Evolutionary conservation across 2,888 invertebrate genomes (phyloP), one percentile per base, ranked within the genome.

Genomic region (Cosmia pyralina): DNA sequence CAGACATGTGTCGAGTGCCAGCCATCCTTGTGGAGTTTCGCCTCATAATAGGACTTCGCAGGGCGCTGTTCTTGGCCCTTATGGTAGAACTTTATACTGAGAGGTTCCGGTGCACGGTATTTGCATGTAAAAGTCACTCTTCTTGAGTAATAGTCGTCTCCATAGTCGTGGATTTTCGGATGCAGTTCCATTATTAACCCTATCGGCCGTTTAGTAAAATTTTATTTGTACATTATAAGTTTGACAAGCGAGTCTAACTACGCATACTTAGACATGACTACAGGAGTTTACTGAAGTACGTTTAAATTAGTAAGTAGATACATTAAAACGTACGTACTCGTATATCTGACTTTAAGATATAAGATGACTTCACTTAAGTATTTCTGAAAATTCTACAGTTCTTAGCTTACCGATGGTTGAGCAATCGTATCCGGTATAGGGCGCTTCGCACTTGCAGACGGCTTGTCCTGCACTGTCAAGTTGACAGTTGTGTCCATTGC

Each of bases 401-500:
- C 0, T 34, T 38, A 22, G n/a, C 79, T 86, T 83, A 95, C 95
- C 95, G 13, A 92, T 86, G 5, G 90, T 90, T 3, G 93, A 91
- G 90, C 98, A 98, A 87, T 97, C 97, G 38, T 96, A 93, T 72
- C 98, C 98, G 0, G 95, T 95, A 92, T 97, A 98, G 4, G 98
- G 98, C 2, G 97, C 96, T 55, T 94, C 94, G 90, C 98, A 98
- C 85, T 97, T 96, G 89, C 98, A 98, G 15, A 97, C 93, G 2
- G 98, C 97, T 79, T 97, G 95, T 22, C 96, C 95, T 81, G 96
- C 95, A 22, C 96, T 93, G 48, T 94, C 96, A 50, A 97, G 89
- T 75, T 95, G 94, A 88, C 98, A 98, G 83, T 97, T 97, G 81
- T 97, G 97, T n/a, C 97, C 97, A 88, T 97, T 97, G 93, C 99